A percentile compares a stretch with the other conserved stretches of the same genome.
Conservation (phyloP, 2,113 vertebrate species). For the Alaudala cheleensis region DNA sequence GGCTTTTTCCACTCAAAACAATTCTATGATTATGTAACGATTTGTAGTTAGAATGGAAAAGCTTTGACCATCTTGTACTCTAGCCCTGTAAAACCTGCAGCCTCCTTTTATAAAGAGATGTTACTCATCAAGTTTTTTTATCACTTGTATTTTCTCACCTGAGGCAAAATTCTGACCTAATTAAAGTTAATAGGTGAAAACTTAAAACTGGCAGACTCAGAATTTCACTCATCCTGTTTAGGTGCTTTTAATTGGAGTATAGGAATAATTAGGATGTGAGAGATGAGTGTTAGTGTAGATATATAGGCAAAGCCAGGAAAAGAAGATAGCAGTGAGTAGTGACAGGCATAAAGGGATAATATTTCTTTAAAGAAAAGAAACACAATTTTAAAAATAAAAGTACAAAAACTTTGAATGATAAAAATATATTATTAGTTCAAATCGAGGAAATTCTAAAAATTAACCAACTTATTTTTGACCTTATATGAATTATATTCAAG, state of each 20-base stretch:
- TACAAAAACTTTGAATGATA: neutral
- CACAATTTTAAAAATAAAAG: neutral
- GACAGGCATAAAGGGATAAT: neutral
- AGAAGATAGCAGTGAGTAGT: neutral
- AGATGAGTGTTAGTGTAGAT: neutral
- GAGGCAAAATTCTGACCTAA: neutral
- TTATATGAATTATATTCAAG: neutral
- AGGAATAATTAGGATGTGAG: neutral
- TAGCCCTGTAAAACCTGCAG: neutral
- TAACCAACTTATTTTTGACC: neutral
- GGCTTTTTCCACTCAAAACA: neutral
- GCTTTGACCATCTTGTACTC: neutral
- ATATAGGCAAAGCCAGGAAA: neutral
- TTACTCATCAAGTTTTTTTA: neutral
- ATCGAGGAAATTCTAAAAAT: neutral
- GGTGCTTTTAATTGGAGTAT: neutral
- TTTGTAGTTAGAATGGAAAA: neutral
- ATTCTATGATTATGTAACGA: neutral
- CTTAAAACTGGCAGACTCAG: neutral
- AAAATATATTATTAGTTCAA: neutral
- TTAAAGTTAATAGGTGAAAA: neutral
- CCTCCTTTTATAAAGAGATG: neutral
- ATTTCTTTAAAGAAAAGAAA: neutral
- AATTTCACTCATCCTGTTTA: neutral
- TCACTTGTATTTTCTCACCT: neutral